These are phyloP conservation scores for Aspidoscelis tigris DNA, from an alignment of 2,113 vertebrate species.

Conservation along the genomic window DNA sequence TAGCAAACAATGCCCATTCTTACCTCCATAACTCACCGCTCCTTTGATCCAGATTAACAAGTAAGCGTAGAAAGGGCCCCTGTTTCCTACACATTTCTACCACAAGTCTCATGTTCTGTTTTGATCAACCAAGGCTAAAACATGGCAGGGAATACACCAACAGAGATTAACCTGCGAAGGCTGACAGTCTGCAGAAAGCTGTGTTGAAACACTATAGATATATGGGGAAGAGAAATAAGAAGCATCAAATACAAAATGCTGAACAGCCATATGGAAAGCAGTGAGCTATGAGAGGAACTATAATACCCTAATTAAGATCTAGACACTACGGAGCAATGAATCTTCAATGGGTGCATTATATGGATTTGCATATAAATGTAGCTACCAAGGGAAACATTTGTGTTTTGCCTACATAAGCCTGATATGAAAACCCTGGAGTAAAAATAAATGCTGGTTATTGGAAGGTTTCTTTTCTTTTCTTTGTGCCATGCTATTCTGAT, in stretches of 20 bases:
- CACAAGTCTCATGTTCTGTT: too few relatives aligned
- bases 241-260: neutral
- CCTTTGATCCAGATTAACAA: too few relatives aligned
- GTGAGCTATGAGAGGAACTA: slow-evolving; percentile 11
- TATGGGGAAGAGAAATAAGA: neutral
- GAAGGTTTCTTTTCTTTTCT: neutral
- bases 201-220: neutral
- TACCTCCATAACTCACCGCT: neutral
- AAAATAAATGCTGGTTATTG: neutral
- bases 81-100: too few relatives aligned
- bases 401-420: slow-evolving; percentile 4
- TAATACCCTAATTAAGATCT: slow-evolving; percentile 34
- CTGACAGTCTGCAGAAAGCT: neutral
- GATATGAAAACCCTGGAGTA: neutral
- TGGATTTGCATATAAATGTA: slow-evolving; percentile 29
- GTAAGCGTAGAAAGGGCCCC: too few relatives aligned
- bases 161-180: neutral
- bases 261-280: slow-evolving; percentile 24
- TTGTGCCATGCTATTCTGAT: too few relatives aligned
- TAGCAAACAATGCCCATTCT: slow-evolving; percentile 24
- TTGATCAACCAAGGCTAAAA: neutral
- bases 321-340: slow-evolving; percentile 19
- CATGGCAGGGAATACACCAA: neutral
- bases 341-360: slow-evolving; percentile 22
- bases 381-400: slow-evolving; percentile 12